phyloP scores from a whole-genome alignment of 2,888 invertebrate genomes.

The Oxystoma pomonae region DNA sequence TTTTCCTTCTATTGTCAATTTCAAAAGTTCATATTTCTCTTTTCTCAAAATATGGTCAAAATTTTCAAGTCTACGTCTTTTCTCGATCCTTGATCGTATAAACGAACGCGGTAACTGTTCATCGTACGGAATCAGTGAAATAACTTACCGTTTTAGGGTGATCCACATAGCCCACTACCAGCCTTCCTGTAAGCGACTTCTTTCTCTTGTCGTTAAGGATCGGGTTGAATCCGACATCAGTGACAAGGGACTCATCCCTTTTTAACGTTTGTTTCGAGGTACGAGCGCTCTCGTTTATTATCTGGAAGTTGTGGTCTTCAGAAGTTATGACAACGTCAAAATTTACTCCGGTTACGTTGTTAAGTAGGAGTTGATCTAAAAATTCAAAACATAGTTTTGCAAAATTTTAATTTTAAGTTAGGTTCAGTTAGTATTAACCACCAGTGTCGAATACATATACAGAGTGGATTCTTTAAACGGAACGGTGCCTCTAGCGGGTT shows the following conservation, averaged over 20 bases:
- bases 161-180: conserved; percentile 43
- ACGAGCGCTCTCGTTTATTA: conserved; percentile 31
- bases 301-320: conserved; percentile 22
- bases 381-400: conserved; percentile 4
- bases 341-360: conserved; percentile 52
- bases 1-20: too few relatives aligned
- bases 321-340: conserved; percentile 22
- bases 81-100: too few relatives aligned
- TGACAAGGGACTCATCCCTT: background rate
- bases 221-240: conserved; percentile 28
- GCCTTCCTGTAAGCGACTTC: conserved; percentile 30
- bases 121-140: too few relatives aligned
- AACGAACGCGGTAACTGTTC: too few relatives aligned
- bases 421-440: too few relatives aligned
- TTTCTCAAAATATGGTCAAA: too few relatives aligned
- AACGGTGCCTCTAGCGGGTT: too few relatives aligned
- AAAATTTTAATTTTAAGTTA: too few relatives aligned
- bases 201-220: conserved; percentile 31
- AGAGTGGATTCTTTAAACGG: too few relatives aligned
- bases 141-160: conserved; percentile 46
- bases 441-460: too few relatives aligned
- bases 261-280: background rate
- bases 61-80: too few relatives aligned
- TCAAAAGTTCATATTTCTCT: too few relatives aligned
- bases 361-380: conserved; percentile 54